Conservation (phyloP, 2,888 invertebrate species). For the Azorinus chamasolen region DNA sequence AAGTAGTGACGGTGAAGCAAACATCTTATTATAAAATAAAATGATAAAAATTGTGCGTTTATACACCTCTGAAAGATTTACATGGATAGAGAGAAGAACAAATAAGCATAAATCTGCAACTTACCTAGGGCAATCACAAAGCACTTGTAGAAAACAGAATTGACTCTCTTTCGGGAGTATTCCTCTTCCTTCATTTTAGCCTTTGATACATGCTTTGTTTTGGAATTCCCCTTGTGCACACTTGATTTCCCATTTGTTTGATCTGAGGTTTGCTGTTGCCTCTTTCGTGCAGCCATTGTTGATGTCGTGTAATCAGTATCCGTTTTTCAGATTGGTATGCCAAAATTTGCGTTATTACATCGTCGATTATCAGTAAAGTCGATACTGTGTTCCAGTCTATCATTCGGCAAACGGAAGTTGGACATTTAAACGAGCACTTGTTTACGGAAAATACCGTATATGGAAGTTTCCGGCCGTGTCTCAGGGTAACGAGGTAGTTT, state of each 20-base stretch:
- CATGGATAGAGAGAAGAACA: conserved; percentile 57
- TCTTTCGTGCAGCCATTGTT: conserved; percentile 64
- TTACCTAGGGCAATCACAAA: conserved; percentile 50
- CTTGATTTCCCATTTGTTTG: conserved; percentile 49
- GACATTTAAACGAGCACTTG: conserved; percentile 55
- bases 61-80: too few species aligned
- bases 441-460: conserved; percentile 70
- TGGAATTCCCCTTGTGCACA: conserved; percentile 33
- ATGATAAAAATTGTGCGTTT: too few species aligned
- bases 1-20: too few species aligned
- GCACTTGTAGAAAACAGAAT: conserved; percentile 45
- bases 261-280: conserved; percentile 39
- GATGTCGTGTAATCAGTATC: conserved; percentile 61
- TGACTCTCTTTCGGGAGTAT: conserved; percentile 29
- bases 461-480: conserved; percentile 73
- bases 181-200: conserved; percentile 47
- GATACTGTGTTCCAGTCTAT: too few species aligned
- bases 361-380: too few species aligned
- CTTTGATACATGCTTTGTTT: conserved; percentile 40
- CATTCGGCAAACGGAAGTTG: too few species aligned
- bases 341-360: too few species aligned
- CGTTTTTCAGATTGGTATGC: conserved; percentile 25
- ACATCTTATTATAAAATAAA: too few species aligned
- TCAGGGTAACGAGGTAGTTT: conserved; percentile 77
- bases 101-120: conserved; percentile 17